Percentiles rank a stretch among this genome's conserved stretches.
Evolutionary conservation across 1,140 invertebrate species (phyloP).

Genomic region (Nautilus pompilius): DNA sequence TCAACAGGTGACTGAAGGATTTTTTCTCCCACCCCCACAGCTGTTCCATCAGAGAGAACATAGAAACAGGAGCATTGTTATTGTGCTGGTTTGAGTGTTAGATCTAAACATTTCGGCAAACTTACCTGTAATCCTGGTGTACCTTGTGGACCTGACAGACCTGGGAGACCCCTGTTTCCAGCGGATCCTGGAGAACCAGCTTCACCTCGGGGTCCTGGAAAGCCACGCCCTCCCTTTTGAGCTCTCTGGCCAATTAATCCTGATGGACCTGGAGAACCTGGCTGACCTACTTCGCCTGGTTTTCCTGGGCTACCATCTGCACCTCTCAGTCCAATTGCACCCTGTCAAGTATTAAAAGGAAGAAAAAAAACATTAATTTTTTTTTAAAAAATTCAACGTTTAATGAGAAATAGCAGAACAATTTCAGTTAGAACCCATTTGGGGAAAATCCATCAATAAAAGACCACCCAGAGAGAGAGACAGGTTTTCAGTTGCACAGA

Average conservation of each 20-base stretch:
- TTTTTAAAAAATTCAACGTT: too few relatives aligned
- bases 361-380: too few relatives aligned
- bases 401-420: too few relatives aligned
- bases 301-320: slow-evolving; percentile 20
- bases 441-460: too few relatives aligned
- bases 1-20: too few relatives aligned
- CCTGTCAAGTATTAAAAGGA: slow-evolving; percentile 9
- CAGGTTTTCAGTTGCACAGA: too few relatives aligned
- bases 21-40: too few relatives aligned
- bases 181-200: slow-evolving; percentile 21
- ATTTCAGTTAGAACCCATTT: too few relatives aligned
- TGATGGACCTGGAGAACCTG: slow-evolving; percentile 10
- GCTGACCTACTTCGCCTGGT: slow-evolving; percentile 17
- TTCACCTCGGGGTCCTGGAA: slow-evolving; percentile 17
- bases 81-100: too few relatives aligned
- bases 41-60: too few relatives aligned
- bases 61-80: too few relatives aligned
- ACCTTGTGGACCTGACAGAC: slow-evolving; percentile 21
- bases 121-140: slow-evolving; percentile 16
- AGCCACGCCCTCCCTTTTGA: slow-evolving; percentile 18
- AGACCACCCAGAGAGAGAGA: too few relatives aligned
- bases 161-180: slow-evolving; percentile 17
- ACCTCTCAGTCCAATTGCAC: slow-evolving; percentile 22
- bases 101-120: not conserved
- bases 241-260: slow-evolving; percentile 9